Evolutionary conservation across 2,113 vertebrate species (phyloP), one percentile per base, ranked within the genome.

Genomic region (Corvus cornix): DNA sequence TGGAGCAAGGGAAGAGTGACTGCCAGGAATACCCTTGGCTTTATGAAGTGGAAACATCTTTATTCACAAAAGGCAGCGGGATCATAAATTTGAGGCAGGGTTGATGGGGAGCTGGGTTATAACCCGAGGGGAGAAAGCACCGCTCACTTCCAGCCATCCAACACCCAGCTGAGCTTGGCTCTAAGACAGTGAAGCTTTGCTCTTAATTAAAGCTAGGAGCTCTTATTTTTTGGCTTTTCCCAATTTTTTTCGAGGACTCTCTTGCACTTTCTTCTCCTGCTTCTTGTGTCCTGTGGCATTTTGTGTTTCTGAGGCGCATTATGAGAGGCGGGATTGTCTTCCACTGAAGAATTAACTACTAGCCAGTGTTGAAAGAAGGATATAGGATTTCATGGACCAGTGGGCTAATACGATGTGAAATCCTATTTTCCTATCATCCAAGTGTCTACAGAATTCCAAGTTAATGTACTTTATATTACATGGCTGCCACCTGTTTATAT

Each of bases 401-500:
- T 23, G 75, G 88, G 68, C 94, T 95, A 84, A 95, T 93, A 52
- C 0, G 16, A 93, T 84, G 80, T 93, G 90, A 96, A 96, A 97
- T 93, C 92, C 93, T 91, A 87, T 97, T 96, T 97, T 81, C 77
- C 68, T 91, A 76, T 91, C 94, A 91, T 95, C 88, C 68, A 89
- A 95, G 77, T 87, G 95, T 89, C 84, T 84, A 63, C 86, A 91
- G 93, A 94, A 92, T 87, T 96, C 92, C 86, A 95, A 68, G 68
- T 90, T 94, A 96, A 97, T 97, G 88, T 93, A 91, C 92, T 96
- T 96, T 91, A 64, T 24, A 84, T 86, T 64, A 90, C 49, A 77
- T 87, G 74, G 73, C 91, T 95, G 84, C 93, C 95, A 96, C 95
- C 92, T 96, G 95, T 97, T 96, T 93, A 83, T 91, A 80, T 90